Percentiles rank a stretch among this genome's conserved stretches.
These are phyloP conservation scores for Periophthalmus modestus DNA, from an alignment of 2,113 vertebrate species.

Conservation along the genomic window DNA sequence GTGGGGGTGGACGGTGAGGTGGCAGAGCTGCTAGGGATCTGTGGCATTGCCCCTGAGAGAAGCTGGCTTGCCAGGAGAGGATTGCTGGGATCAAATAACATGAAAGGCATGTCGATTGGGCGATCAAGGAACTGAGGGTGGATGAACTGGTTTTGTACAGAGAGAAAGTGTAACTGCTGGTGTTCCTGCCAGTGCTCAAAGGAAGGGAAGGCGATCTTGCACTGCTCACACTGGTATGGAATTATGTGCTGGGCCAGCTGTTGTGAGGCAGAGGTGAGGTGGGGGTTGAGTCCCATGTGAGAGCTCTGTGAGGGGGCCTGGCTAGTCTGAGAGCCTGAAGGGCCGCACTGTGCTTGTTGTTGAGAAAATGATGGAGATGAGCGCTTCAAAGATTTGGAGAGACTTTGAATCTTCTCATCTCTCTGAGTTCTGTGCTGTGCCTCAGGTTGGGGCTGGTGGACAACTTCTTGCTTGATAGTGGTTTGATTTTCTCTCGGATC, in stretches of 20 bases:
- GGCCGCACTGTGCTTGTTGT: slow-evolving; percentile 85
- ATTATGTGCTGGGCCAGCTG: slow-evolving; percentile 93
- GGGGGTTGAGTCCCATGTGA: slow-evolving; percentile 87
- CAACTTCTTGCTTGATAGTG: slow-evolving; percentile 89
- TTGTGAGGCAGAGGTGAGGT: slow-evolving; percentile 88
- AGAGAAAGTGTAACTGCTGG: slow-evolving; percentile 97
- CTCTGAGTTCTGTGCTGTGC: slow-evolving; percentile 79
- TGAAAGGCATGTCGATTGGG: slow-evolving; percentile 95
- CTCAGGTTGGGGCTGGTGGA: slow-evolving; percentile 78
- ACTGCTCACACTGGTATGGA: slow-evolving; percentile 98
- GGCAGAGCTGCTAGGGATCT: slow-evolving; percentile 92
- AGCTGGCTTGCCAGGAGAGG: slow-evolving; percentile 93
- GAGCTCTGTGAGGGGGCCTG: slow-evolving; percentile 88
- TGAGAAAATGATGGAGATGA: slow-evolving; percentile 85
- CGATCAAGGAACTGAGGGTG: slow-evolving; percentile 96
- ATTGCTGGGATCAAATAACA: slow-evolving; percentile 98
- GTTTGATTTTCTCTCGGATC: slow-evolving; percentile 88
- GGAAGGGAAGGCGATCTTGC: slow-evolving; percentile 95
- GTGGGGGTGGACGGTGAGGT: slow-evolving; percentile 95
- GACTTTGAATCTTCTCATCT: slow-evolving; percentile 82
- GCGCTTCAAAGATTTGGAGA: slow-evolving; percentile 83
- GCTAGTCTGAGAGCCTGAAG: slow-evolving; percentile 86
- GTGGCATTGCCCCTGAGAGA: slow-evolving; percentile 90
- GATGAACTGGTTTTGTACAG: slow-evolving; percentile 97
- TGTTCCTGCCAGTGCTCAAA: slow-evolving; percentile 99